These are phyloP conservation scores for Salticus scenicus DNA, from an alignment of 2,888 invertebrate genomes.

Conservation along the genomic window DNA sequence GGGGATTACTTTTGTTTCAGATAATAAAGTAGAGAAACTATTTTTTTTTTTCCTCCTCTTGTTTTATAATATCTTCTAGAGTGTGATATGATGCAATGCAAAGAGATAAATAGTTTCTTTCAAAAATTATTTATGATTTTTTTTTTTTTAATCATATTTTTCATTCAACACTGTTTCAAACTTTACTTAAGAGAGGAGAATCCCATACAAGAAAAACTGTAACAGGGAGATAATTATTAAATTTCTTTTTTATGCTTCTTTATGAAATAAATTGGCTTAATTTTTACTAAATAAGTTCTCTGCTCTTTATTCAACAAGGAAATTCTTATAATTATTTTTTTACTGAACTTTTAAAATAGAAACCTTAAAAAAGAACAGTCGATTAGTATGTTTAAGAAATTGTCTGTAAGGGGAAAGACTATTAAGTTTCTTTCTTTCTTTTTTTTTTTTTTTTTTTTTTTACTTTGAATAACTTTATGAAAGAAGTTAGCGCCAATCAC, in stretches of 20 bases:
- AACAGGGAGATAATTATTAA: neutral
- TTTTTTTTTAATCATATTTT: neutral
- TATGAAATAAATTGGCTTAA: neutral
- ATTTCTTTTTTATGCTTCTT: neutral
- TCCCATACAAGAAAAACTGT: neutral
- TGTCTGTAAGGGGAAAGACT: too few species aligned
- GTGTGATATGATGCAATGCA: slow-evolving; percentile 44
- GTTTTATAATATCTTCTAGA: slow-evolving; percentile 18
- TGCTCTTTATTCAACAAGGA: too few species aligned
- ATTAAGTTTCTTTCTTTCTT: too few species aligned
- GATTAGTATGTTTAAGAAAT: too few species aligned
- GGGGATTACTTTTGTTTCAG: slow-evolving; percentile 59
- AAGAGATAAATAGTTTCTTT: slow-evolving; percentile 48
- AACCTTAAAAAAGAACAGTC: too few species aligned
- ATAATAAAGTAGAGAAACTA: slow-evolving; percentile 45
- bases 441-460: too few species aligned
- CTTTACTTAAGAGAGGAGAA: neutral
- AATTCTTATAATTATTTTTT: too few species aligned
- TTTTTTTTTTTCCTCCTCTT: too few species aligned
- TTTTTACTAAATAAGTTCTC: neutral
- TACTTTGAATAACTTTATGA: too few species aligned
- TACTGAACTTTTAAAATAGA: too few species aligned
- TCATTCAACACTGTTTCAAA: neutral
- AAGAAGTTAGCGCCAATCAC: too few species aligned
- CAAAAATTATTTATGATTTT: slow-evolving; percentile 11